A percentile compares a stretch with the other conserved stretches of the same genome.
Conservation (phyloP, 2,888 invertebrate species). For the Apoda limacodes region DNA sequence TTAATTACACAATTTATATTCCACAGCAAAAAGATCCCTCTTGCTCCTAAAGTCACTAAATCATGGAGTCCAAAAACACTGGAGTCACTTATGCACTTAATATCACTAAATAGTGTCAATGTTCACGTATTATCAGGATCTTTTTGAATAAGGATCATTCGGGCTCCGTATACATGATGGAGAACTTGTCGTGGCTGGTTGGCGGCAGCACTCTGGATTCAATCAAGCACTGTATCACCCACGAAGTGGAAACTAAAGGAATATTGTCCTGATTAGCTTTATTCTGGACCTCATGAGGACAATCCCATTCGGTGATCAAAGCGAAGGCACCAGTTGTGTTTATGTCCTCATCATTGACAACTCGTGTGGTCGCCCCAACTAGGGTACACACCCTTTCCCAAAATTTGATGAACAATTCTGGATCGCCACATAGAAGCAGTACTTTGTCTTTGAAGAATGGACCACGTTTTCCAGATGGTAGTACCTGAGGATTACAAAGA, state of each 20-base stretch:
- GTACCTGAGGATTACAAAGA: slow-evolving; percentile 29
- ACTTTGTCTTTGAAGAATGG: slow-evolving; percentile 61
- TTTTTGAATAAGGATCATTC: slow-evolving; percentile 66
- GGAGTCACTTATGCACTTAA: slow-evolving; percentile 10
- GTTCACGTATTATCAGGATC: slow-evolving; percentile 61
- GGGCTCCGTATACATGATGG: slow-evolving; percentile 63
- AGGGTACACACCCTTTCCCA: slow-evolving; percentile 73
- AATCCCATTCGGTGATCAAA: slow-evolving; percentile 73
- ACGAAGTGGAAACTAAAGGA: slow-evolving; percentile 76
- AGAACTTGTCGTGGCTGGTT: slow-evolving; percentile 62
- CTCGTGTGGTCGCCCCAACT: slow-evolving; percentile 63
- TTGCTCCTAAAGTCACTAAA: too few relatives aligned
- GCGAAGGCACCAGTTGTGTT: slow-evolving; percentile 57
- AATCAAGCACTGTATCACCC: slow-evolving; percentile 77
- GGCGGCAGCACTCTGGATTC: slow-evolving; percentile 65
- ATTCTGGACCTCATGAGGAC: slow-evolving; percentile 66
- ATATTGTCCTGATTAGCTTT: slow-evolving; percentile 68
- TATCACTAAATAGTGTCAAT: slow-evolving; percentile 42
- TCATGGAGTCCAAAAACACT: too few relatives aligned
- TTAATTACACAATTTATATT: too few relatives aligned
- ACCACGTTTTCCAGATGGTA: slow-evolving; percentile 38
- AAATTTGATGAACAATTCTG: slow-evolving; percentile 67
- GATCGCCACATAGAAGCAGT: slow-evolving; percentile 61
- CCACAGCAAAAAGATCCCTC: too few relatives aligned
- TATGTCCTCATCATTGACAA: slow-evolving; percentile 56